Evolutionary conservation across 2,888 invertebrate species (phyloP), one percentile per base, ranked within the genome.

Genomic region (Cephus sareptanus): DNA sequence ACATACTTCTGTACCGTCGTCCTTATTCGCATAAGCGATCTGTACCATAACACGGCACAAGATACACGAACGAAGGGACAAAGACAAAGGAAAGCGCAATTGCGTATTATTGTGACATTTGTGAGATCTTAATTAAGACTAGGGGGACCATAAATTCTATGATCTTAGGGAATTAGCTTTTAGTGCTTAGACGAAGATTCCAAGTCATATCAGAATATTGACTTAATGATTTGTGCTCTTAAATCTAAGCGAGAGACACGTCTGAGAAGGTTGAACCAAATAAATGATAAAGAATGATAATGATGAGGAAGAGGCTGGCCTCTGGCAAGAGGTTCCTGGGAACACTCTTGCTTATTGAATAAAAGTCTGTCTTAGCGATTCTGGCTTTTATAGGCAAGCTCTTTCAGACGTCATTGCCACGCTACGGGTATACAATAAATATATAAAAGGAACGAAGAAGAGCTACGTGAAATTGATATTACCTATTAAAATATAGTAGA

Each of bases 131-230:
- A 84, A 84, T 80, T 81, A 79, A 83, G 77, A 85, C 83, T 84
- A 81, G 85, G 87, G 86, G 88, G 88, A 88, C 87, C 87, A 88
- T 82, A 77, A 82, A 77, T 79, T 75, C 81, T 83, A 82, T 82
- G 81, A 81, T 83, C 81, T 83, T 83, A 79, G 85, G 77, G 77
- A 80, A 30, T 73, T 79, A 75, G 71, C 34, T 37, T 71, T 76
- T 71, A 76, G 74, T 6, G 74, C 37, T 34, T 74, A 74, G 34
- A 74, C 74, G 80, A 81, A 82, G 80, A 80, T 79, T 79, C 78
- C 74, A 79, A 83, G 76, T 81, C 82, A 82, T 83, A 83, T 81
- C 80, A 80, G 37, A 75, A 79, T 81, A 77, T 81, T 77, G 75
- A 81, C 70, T 78, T 30, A 79, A 40, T 13, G 35, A 68, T 15